Evolutionary conservation across 2,113 vertebrate species (phyloP).

Genomic region (Columba janthina): DNA sequence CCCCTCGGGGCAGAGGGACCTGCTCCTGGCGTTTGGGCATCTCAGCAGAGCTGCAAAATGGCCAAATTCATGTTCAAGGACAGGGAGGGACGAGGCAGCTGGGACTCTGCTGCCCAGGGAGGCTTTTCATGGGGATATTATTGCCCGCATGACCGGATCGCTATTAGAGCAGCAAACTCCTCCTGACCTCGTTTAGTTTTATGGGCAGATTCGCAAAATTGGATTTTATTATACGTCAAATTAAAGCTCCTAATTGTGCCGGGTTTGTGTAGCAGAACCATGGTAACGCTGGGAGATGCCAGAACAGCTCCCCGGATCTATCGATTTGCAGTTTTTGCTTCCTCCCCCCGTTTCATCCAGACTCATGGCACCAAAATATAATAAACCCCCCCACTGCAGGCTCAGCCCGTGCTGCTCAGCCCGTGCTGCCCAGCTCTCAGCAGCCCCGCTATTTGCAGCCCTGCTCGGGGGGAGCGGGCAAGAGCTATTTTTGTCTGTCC

Average conservation of each 20-base stretch:
- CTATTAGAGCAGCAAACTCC: neutral
- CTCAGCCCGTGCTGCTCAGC: neutral
- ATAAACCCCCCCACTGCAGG: fast-evolving
- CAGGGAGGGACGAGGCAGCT: neutral
- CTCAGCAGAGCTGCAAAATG: neutral
- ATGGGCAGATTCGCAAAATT: neutral
- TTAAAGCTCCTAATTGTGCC: slow-evolving; percentile 17
- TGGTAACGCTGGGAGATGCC: slow-evolving; percentile 29
- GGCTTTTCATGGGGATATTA: neutral
- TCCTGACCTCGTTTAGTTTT: neutral
- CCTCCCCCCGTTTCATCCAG: neutral
- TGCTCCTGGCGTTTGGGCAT: neutral
- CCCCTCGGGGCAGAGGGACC: neutral
- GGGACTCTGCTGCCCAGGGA: neutral
- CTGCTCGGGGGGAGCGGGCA: neutral
- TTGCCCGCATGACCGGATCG: neutral
- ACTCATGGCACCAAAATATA: neutral
- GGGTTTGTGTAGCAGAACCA: slow-evolving; percentile 11
- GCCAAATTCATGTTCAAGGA: neutral
- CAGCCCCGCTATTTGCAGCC: neutral
- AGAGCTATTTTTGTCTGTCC: slow-evolving; percentile 47
- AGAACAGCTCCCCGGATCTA: neutral
- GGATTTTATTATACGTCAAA: slow-evolving; percentile 20
- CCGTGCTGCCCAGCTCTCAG: neutral
- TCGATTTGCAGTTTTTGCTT: neutral